Conservation (phyloP, 2,888 invertebrate species). For the Yponomeuta malinellus region DNA sequence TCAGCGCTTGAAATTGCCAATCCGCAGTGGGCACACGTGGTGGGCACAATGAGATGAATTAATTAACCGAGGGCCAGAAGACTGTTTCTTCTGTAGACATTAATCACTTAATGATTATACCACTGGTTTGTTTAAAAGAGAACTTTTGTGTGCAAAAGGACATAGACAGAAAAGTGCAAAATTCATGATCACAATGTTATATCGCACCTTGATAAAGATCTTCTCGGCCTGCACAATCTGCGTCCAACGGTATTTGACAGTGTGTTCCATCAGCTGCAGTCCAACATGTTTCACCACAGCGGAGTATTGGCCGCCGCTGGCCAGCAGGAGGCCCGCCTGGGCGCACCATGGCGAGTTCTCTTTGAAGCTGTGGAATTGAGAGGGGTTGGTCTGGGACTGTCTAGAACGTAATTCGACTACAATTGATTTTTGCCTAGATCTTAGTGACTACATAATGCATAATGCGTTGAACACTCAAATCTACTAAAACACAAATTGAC, state of each 20-base stretch:
- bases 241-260: conserved; percentile 95
- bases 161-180: no score
- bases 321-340: conserved; percentile 88
- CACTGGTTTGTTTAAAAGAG: background rate
- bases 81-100: background rate
- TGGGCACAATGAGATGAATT: background rate
- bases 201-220: conserved; percentile 85
- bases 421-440: no score
- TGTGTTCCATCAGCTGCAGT: conserved; percentile 93
- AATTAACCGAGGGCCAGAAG: no score
- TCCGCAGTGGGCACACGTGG: no score
- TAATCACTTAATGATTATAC: background rate
- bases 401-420: no score
- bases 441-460: no score
- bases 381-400: no score
- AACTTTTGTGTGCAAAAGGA: no score
- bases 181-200: no score
- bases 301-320: conserved; percentile 83
- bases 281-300: conserved; percentile 93
- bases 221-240: conserved; percentile 91
- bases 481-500: no score
- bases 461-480: no score
- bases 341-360: conserved; percentile 92
- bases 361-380: conserved; percentile 76
- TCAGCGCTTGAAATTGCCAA: no score